Base-by-base conservation (phyloP, 2,113 vertebrate genomes). In the Chrysemys picta region DNA sequence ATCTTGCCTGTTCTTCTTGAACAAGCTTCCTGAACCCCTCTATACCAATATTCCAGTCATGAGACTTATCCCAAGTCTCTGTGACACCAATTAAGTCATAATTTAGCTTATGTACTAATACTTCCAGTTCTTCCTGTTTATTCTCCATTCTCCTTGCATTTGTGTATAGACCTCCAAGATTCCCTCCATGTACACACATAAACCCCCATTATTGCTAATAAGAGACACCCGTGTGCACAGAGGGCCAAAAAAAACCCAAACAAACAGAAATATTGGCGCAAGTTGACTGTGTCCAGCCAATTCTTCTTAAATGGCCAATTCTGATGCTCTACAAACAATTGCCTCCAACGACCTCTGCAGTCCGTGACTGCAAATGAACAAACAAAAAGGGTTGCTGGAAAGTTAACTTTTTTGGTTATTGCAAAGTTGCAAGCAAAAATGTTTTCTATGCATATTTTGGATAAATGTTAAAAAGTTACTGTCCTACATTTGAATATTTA, bases 361-460 rank as follows among this genome's bases (percentile, higher is more conserved):
- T 57, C 38, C 22, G 47, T 83, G 59, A 89, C 19, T 75, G 0
- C 0, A 89, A 25, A 16, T 56, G 38, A 69, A 21, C 93, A 89
- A 84, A 56, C 6, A 65, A 84, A 83, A 84, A 86, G 79, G 4
- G 5, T 2, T 2, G 0, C 10, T 62, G 65, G 13, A 86, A 84
- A 75, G 42, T 27, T 42, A 91, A 82, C 13, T 82, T 84, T 25
- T 59, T 22, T 11, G 82, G 89, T 95, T 84, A 69, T 21, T 87
- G 27, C 79, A 72, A 88, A 90, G 22, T 21, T 84, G 82, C 14
- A 85, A 85, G 11, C 42, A 85, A 69, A 69, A 1, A 2, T 65
- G 54, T 5, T 54, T 83, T 82, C 24, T 4, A 0, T 49, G 88
- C 57, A 76, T 2, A 54, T 42, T 5, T 47, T 4, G 38, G 3